Evolutionary conservation across 2,797 vertebrate genomes (phyloP).

Genomic region (Sitta carolinensis): DNA sequence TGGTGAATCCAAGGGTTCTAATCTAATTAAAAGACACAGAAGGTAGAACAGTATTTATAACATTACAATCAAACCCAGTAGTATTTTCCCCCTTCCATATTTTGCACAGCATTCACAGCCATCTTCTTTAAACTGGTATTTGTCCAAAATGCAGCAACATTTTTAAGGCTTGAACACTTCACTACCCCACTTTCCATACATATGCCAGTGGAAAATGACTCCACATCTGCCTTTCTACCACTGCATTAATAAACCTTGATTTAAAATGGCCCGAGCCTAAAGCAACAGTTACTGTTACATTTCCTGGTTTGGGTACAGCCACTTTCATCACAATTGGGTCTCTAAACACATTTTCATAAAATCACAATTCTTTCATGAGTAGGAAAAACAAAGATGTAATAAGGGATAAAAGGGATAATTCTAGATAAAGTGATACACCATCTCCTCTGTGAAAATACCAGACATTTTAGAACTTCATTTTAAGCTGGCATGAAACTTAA

Average conservation of each 20-base stretch:
- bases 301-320: background rate
- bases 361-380: background rate
- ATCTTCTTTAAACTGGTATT: background rate
- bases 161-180: background rate
- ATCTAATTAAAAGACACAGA: slow-evolving; percentile 75
- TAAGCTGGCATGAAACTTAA: background rate
- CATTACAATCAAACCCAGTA: background rate
- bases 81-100: accelerated
- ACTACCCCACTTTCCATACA: background rate
- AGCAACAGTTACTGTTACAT: background rate
- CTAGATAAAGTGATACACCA: background rate
- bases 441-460: background rate
- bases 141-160: background rate
- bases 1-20: slow-evolving; percentile 88
- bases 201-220: background rate
- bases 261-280: background rate
- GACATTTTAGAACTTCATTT: background rate
- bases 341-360: background rate
- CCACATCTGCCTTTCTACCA: background rate
- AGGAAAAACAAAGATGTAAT: background rate
- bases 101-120: background rate
- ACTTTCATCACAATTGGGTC: background rate
- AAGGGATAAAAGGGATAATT: background rate
- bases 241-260: background rate
- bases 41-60: background rate